phyloP scores from a whole-genome alignment of 2,113 vertebrate genomes.

The Dipodomys merriami region DNA sequence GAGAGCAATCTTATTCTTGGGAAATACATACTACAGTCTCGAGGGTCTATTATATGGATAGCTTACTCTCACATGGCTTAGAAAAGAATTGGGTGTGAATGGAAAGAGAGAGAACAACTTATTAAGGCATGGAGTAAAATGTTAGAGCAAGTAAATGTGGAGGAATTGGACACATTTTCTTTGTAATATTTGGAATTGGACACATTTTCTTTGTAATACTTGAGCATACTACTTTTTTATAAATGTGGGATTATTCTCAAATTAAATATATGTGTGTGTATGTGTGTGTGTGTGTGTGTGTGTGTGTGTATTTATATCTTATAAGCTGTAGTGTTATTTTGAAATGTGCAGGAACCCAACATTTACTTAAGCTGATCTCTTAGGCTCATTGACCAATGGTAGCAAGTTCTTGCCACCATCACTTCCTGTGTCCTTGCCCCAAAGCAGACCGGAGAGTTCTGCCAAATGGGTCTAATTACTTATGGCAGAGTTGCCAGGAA shows the following conservation, averaged over 20 bases:
- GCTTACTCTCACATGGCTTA: neutral
- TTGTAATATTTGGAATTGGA: neutral
- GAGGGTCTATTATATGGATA: neutral
- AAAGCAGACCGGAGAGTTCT: neutral
- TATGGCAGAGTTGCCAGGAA: constrained; percentile 24
- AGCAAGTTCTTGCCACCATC: neutral
- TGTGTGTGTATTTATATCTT: too few relatives aligned
- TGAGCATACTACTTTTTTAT: constrained; percentile 3
- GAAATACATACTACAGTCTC: neutral
- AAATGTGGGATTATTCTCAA: constrained; percentile 38
- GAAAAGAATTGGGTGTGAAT: neutral
- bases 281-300: too few relatives aligned
- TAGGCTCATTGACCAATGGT: neutral
- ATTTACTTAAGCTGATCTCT: neutral
- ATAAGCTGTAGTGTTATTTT: neutral
- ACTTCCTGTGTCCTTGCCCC: neutral
- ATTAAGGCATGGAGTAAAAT: neutral
- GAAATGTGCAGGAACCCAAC: neutral
- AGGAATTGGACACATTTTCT: neutral
- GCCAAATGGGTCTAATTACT: constrained; percentile 39
- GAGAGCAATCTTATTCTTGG: neutral
- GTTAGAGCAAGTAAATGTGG: neutral
- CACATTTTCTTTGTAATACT: neutral
- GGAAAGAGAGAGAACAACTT: neutral
- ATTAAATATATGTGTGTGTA: neutral